phyloP scores from a whole-genome alignment of 2,888 invertebrate species.

The Lithodes maja region DNA sequence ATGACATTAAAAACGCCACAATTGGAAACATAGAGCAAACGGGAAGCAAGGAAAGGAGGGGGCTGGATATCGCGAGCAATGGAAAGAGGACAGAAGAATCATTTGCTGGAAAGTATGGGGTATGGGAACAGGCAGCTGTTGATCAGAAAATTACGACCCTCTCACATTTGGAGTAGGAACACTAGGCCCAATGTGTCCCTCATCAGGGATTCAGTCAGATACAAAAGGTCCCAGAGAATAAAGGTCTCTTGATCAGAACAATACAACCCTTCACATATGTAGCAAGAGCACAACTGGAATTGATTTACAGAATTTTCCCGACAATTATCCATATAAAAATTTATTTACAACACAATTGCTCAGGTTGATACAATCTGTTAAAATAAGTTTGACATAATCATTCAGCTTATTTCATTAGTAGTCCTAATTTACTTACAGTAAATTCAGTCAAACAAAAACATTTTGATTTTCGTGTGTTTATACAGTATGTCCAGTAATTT shows the following conservation, averaged over 20 bases:
- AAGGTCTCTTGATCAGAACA: too few relatives aligned
- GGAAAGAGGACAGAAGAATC: constrained; percentile 7
- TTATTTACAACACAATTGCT: too few relatives aligned
- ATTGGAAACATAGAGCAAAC: constrained; percentile 11
- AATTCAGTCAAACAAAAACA: too few relatives aligned
- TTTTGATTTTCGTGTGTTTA: too few relatives aligned
- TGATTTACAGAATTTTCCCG: background rate
- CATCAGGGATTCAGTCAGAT: background rate
- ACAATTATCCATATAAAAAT: background rate
- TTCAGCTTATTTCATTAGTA: too few relatives aligned
- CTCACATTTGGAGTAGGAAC: background rate
- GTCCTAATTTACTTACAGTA: too few relatives aligned
- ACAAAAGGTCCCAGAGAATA: too few relatives aligned
- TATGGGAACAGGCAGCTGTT: background rate
- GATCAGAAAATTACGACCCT: background rate
- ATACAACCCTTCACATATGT: too few relatives aligned
- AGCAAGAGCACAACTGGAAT: too few relatives aligned
- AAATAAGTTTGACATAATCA: too few relatives aligned
- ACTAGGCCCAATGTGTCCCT: background rate
- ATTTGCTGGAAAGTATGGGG: background rate
- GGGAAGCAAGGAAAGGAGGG: background rate
- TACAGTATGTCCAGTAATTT: too few relatives aligned
- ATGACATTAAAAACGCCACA: constrained; percentile 51
- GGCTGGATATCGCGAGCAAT: background rate
- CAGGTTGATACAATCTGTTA: too few relatives aligned